Evolutionary conservation across 2,113 vertebrate species (phyloP).

Genomic region (Saccopteryx leptura): DNA sequence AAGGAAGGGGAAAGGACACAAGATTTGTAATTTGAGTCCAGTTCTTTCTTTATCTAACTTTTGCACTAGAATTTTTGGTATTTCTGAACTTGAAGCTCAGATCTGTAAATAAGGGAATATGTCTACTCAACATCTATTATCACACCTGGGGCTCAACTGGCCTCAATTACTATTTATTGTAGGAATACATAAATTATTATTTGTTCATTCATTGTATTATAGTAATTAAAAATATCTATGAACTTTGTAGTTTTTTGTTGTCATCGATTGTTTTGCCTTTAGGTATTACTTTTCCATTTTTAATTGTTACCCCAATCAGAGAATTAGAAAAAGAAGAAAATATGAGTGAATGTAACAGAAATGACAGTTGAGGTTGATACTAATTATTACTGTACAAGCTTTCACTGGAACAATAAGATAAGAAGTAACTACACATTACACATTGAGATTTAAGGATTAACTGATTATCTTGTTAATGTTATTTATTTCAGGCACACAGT

Average conservation of each 20-base stretch:
- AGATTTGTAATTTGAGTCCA: background rate
- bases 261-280: background rate
- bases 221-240: background rate
- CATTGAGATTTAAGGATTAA: background rate
- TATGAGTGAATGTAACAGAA: background rate
- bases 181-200: background rate
- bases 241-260: background rate
- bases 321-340: background rate
- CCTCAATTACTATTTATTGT: background rate
- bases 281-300: background rate
- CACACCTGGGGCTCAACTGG: background rate
- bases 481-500: background rate
- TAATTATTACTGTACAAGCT: background rate
- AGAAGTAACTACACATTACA: background rate
- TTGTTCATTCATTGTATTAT: background rate
- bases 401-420: background rate
- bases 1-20: rapidly evolving
- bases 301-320: background rate
- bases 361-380: background rate
- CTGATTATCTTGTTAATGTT: background rate
- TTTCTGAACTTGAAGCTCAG: background rate
- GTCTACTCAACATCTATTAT: background rate
- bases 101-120: background rate
- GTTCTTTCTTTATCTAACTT: background rate
- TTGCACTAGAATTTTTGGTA: background rate